Evolutionary conservation across 2,888 invertebrate genomes (phyloP).

Genomic region (Stenurella melanura): DNA sequence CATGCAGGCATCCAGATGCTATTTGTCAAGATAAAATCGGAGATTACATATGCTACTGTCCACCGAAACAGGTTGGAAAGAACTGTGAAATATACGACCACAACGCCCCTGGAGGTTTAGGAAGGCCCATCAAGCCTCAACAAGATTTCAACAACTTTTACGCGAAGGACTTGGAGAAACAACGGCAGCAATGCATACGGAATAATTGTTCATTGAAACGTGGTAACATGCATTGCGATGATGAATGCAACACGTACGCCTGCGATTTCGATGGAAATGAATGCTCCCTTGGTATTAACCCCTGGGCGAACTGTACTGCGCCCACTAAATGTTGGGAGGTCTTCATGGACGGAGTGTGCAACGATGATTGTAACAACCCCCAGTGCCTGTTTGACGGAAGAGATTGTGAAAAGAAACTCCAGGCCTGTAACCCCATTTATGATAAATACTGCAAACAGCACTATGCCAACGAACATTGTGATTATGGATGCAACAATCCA

Average conservation of each 20-base stretch:
- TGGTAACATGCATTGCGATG: conserved; percentile 89
- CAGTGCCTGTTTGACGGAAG: conserved; percentile 97
- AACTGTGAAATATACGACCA: conserved; percentile 90
- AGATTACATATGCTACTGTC: conserved; percentile 91
- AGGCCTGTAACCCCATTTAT: conserved; percentile 91
- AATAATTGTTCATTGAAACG: conserved; percentile 89
- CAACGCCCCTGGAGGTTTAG: conserved; percentile 83
- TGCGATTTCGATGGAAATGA: conserved; percentile 97
- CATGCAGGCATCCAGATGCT: conserved; percentile 89
- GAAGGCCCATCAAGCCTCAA: conserved; percentile 71
- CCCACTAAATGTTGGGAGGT: conserved; percentile 92
- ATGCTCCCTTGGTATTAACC: conserved; percentile 89
- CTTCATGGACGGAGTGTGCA: conserved; percentile 92
- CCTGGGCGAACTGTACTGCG: conserved; percentile 95
- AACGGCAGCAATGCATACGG: conserved; percentile 84
- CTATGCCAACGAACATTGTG: conserved; percentile 95
- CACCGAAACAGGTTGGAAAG: conserved; percentile 88
- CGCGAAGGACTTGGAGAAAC: conserved; percentile 80
- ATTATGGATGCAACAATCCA: conserved; percentile 95
- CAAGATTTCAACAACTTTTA: conserved; percentile 72
- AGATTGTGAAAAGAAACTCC: conserved; percentile 91
- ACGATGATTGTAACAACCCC: conserved; percentile 94
- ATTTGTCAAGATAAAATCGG: conserved; percentile 90
- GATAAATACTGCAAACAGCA: conserved; percentile 94
- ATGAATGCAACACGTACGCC: conserved; percentile 93